Evolutionary conservation across 2,113 vertebrate genomes (phyloP).

Genomic region (Oplegnathus fasciatus): DNA sequence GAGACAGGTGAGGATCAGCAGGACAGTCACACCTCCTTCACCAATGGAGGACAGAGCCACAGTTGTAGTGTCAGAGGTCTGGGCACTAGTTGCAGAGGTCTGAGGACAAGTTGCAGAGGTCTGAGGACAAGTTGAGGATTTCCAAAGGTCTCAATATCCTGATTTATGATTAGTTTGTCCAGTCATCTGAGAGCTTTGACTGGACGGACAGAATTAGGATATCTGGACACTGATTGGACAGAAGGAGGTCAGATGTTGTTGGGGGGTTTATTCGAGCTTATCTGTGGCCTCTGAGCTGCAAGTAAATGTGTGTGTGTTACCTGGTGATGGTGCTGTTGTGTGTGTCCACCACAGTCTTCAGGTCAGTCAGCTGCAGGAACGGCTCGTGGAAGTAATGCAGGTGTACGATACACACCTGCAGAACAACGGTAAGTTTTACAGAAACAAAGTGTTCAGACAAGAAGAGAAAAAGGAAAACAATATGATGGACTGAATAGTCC

Average conservation of each 20-base stretch:
- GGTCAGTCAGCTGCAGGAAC: constrained; percentile 94
- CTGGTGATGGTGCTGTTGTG: constrained; percentile 90
- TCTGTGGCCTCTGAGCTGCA: no score
- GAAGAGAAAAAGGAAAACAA: not conserved
- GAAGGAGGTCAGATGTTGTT: not conserved
- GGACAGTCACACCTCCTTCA: not conserved
- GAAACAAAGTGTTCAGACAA: not conserved
- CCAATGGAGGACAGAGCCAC: not conserved
- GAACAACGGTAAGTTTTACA: not conserved
- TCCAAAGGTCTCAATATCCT: no score
- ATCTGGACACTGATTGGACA: not conserved
- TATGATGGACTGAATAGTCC: no score
- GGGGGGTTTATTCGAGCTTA: not conserved
- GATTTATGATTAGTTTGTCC: no score
- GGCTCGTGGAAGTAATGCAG: constrained; percentile 96
- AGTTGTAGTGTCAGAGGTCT: not conserved
- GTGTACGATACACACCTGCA: constrained; percentile 91
- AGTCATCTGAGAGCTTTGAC: no score
- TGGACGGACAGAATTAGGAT: not conserved
- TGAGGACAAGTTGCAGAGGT: not conserved
- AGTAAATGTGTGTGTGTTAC: constrained; percentile 41
- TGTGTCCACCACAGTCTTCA: constrained; percentile 93
- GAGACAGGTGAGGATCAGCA: not conserved
- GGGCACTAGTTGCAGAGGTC: no score
- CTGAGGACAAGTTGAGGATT: not conserved